phyloP scores from a whole-genome alignment of 2,888 invertebrate species.

The Lycaena phlaeas region DNA sequence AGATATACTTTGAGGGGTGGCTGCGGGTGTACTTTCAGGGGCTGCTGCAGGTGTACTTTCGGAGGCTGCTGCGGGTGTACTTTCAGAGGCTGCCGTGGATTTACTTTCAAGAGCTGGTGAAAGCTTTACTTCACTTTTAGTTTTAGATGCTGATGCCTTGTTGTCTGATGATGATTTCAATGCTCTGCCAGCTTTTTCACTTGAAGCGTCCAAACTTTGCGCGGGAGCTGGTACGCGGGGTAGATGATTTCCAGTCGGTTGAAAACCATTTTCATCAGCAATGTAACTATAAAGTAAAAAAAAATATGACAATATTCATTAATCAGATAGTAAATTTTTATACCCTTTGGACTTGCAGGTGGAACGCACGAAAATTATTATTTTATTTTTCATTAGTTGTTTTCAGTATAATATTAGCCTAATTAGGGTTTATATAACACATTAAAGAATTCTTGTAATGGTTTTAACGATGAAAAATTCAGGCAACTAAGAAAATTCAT shows the following conservation, averaged over 20 bases:
- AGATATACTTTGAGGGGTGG: constrained; percentile 5
- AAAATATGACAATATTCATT: not conserved
- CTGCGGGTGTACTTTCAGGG: constrained; percentile 10
- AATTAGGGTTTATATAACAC: no score
- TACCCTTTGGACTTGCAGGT: no score
- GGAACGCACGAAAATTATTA: no score
- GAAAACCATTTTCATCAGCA: constrained; percentile 82
- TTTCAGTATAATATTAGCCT: no score
- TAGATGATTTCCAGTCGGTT: constrained; percentile 77
- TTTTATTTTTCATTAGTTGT: no score
- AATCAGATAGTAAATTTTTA: no score
- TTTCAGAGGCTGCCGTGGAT: constrained; percentile 14
- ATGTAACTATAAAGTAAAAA: constrained; percentile 63
- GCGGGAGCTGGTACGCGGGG: constrained; percentile 44
- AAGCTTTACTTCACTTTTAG: constrained; percentile 16
- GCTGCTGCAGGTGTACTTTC: not conserved
- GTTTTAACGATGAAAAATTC: no score
- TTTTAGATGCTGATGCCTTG: constrained; percentile 26
- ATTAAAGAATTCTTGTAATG: no score
- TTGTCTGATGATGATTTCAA: constrained; percentile 26
- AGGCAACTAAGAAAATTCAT: no score
- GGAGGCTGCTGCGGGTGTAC: constrained; percentile 13
- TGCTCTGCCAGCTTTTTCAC: constrained; percentile 35
- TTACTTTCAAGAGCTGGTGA: constrained; percentile 12
- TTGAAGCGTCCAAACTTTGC: constrained; percentile 18